Evolutionary conservation across 1,140 invertebrate genomes (phyloP).

Genomic region (Ridgeia piscesae): DNA sequence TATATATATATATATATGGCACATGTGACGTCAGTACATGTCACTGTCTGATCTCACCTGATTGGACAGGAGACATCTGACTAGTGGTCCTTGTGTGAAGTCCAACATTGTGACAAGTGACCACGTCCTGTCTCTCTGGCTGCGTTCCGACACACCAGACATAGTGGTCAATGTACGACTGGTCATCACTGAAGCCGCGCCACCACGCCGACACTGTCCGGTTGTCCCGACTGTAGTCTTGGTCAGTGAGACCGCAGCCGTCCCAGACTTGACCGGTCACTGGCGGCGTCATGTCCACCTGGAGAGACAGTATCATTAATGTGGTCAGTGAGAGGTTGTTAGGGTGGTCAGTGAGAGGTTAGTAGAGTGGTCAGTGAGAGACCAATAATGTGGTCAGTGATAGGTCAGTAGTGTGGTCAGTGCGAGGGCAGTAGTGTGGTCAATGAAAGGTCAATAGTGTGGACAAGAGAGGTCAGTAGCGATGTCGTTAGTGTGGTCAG

Average conservation of each 20-base stretch:
- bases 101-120: neutral
- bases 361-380: too few relatives aligned
- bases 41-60: neutral
- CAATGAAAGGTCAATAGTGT: too few relatives aligned
- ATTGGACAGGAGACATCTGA: neutral
- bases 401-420: too few relatives aligned
- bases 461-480: too few relatives aligned
- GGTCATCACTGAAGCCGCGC: neutral
- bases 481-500: too few relatives aligned
- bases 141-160: neutral
- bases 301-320: neutral
- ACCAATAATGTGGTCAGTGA: too few relatives aligned
- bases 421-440: too few relatives aligned
- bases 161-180: constrained; percentile 17
- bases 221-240: neutral
- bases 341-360: too few relatives aligned
- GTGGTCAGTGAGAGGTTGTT: too few relatives aligned
- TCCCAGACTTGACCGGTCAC: neutral
- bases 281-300: neutral
- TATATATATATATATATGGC: too few relatives aligned
- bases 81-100: neutral
- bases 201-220: neutral
- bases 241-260: neutral
- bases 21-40: too few relatives aligned
- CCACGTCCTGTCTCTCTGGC: neutral